phyloP scores from a whole-genome alignment of 2,113 vertebrate species.

The Heteronetta atricapilla region DNA sequence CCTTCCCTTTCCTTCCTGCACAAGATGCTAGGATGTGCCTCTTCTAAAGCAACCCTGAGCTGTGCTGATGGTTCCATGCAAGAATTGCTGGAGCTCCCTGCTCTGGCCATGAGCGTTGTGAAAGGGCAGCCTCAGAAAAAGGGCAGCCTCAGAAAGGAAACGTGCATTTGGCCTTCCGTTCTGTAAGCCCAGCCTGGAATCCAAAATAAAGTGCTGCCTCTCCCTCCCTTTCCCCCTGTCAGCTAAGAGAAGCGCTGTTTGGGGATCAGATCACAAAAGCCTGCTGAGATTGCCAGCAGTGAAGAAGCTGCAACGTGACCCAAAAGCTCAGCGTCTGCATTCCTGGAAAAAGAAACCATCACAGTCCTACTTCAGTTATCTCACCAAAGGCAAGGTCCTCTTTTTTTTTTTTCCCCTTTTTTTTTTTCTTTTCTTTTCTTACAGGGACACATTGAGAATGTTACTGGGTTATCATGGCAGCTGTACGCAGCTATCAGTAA shows the following conservation, averaged over 20 bases:
- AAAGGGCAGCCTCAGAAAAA: neutral
- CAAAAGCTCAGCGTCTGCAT: neutral
- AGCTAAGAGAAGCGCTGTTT: fast-evolving
- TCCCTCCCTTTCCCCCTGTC: neutral
- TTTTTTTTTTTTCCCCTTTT: too few relatives aligned
- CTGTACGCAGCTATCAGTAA: conserved; percentile 75
- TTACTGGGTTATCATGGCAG: conserved; percentile 79
- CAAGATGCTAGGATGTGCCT: neutral
- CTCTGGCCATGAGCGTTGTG: neutral
- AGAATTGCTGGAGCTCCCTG: neutral
- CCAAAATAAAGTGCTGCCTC: neutral
- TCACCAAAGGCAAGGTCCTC: neutral
- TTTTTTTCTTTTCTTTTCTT: neutral
- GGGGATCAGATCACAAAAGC: neutral
- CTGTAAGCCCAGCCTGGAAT: neutral
- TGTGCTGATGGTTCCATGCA: neutral
- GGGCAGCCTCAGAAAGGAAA: neutral
- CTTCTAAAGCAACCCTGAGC: neutral
- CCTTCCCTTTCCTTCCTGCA: neutral
- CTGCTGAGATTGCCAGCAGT: fast-evolving
- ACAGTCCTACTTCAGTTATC: fast-evolving
- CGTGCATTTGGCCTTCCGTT: neutral
- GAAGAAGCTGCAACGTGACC: neutral
- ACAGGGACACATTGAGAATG: conserved; percentile 70
- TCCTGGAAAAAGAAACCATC: neutral